These are phyloP conservation scores for Drosophila prosaltans DNA, from an alignment of 1,140 invertebrate species.

Conservation along the genomic window DNA sequence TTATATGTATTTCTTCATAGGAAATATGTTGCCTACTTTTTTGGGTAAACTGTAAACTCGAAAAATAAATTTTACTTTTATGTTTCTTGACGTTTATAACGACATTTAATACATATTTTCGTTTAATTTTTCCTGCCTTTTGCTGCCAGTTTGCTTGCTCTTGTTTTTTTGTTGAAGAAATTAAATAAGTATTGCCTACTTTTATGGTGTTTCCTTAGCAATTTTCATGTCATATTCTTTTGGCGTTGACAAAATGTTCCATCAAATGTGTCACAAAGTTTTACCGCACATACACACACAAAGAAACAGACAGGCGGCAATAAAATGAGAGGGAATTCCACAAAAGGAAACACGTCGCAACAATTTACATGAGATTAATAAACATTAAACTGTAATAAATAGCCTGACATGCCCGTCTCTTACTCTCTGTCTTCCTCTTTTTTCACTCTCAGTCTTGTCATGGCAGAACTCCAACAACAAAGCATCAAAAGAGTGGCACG, in stretches of 20 bases:
- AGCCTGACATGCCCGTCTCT: constrained; percentile 37
- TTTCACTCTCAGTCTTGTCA: background rate
- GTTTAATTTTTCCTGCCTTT: background rate
- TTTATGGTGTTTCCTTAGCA: constrained; percentile 5
- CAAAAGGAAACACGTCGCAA: constrained; percentile 33
- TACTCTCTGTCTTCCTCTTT: background rate
- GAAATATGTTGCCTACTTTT: constrained; percentile 5
- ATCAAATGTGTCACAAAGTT: constrained; percentile 12
- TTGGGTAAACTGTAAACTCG: background rate
- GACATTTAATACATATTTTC: background rate
- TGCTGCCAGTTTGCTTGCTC: too few relatives aligned
- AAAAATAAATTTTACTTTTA: background rate
- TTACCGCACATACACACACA: background rate
- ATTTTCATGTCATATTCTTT: constrained; percentile 6
- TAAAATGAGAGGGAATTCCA: constrained; percentile 7
- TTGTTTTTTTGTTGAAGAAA: background rate
- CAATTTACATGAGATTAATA: constrained; percentile 54
- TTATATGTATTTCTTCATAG: background rate
- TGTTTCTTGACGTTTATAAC: background rate
- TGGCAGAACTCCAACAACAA: constrained; percentile 38
- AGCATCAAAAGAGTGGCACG: constrained; percentile 24
- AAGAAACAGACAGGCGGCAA: background rate
- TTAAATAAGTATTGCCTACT: constrained; percentile 6
- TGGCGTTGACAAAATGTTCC: constrained; percentile 12
- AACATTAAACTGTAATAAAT: constrained; percentile 73